Evolutionary conservation across 2,797 vertebrate species (phyloP).

Genomic region (Caiman crocodilus): DNA sequence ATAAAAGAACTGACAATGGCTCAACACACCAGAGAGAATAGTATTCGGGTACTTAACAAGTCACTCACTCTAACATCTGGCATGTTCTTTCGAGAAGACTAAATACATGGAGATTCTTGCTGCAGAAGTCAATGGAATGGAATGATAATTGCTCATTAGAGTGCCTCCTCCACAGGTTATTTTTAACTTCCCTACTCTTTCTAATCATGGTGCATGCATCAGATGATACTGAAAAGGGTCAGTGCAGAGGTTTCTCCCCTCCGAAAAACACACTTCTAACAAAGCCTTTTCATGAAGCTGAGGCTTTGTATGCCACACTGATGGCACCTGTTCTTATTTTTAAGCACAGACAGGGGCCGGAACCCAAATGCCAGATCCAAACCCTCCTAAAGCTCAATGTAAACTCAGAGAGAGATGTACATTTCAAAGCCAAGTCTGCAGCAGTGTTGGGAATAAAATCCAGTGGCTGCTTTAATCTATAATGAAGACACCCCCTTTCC

Average conservation of each 20-base stretch:
- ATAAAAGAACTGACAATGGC: conserved; percentile 36
- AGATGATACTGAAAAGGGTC: conserved; percentile 69
- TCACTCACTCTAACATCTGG: conserved; percentile 68
- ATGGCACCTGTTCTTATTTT: conserved; percentile 20
- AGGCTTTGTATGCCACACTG: not conserved
- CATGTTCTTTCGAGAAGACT: conserved; percentile 62
- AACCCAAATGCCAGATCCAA: not conserved
- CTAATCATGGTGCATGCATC: conserved; percentile 61
- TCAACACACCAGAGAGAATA: conserved; percentile 44
- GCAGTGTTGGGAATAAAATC: accelerated
- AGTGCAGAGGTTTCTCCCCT: conserved; percentile 37
- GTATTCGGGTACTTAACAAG: conserved; percentile 61
- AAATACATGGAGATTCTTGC: conserved; percentile 63
- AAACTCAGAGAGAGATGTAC: not conserved
- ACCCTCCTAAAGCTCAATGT: accelerated
- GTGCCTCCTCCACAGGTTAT: conserved; percentile 65
- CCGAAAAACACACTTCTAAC: not conserved
- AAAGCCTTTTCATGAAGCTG: conserved; percentile 35
- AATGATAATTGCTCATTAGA: conserved; percentile 77
- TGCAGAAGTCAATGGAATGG: conserved; percentile 66
- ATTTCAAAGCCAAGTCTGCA: not conserved
- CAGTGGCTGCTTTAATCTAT: not conserved
- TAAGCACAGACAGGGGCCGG: not conserved
- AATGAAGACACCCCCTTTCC: accelerated
- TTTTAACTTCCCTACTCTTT: conserved; percentile 67